phyloP scores from a whole-genome alignment of 2,113 vertebrate genomes.

The Pyrgilauda ruficollis region DNA sequence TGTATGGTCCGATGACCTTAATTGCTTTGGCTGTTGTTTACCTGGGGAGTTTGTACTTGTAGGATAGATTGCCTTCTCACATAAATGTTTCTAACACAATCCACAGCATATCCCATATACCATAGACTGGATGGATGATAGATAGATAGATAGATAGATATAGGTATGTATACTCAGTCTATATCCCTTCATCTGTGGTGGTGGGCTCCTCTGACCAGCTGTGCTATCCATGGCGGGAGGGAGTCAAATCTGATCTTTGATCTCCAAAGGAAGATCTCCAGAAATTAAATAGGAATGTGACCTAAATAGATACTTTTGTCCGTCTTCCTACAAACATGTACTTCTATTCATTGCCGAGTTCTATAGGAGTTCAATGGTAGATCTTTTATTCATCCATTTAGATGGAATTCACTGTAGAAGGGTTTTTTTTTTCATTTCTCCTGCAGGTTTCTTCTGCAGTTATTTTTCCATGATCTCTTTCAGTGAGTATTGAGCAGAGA shows the following conservation, averaged over 20 bases:
- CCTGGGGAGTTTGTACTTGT: neutral
- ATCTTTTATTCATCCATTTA: neutral
- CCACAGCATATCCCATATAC: accelerated
- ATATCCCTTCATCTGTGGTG: neutral
- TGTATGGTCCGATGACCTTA: neutral
- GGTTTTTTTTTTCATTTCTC: neutral
- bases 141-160: no score
- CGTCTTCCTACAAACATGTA: neutral
- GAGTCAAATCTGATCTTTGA: neutral
- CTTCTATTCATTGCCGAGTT: neutral
- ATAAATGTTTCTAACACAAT: neutral
- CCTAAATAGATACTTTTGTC: neutral
- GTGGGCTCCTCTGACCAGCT: neutral
- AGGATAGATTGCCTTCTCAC: neutral
- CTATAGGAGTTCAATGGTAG: neutral
- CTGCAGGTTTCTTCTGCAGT: neutral
- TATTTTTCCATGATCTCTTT: neutral
- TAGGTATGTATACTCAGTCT: neutral
- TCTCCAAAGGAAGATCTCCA: neutral
- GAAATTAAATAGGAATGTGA: neutral
- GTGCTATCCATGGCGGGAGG: accelerated
- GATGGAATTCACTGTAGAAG: neutral
- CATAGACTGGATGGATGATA: accelerated
- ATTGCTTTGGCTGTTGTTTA: neutral
- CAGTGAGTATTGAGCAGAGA: neutral